Base-by-base conservation (phyloP, 2,888 invertebrate species). In the Tachystola acroxantha region DNA sequence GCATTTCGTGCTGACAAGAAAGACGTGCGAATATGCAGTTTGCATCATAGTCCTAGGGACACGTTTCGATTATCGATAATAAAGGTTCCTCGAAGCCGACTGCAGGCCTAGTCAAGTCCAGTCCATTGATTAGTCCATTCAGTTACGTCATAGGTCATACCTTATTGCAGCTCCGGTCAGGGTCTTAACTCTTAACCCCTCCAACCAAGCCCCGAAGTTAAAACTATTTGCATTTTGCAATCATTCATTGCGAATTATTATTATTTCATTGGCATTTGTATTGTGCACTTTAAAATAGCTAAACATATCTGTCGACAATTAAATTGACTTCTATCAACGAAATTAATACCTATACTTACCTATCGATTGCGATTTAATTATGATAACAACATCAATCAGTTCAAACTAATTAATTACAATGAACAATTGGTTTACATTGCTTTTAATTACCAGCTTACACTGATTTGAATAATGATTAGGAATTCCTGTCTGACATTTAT, bases 1-100 rank as follows among this genome's bases (percentile, higher is more conserved):
- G 42, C 32, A 40, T 47, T 48, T 47, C 39, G 31, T 49, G 61
- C 53, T 54, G 48, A 52, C 49, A 40, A 34, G 51, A 47, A 36
- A 49, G 39, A 61, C 61, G 59, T 61, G 63, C 52, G 46, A 48
- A 56, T 52, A 52, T 47, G 55, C 39, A 43, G 35, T 46, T 46
- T 42, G 42, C 40, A 42, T 40, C 39, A 40, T 34, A 46, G 35
- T 31, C 4, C 13, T 28, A 9, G 22, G 27, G 35, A 32, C 34
- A 43, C 38, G 38, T 38, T 29, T 30, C 14, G 19, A 16, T 4
- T 30, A 10, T 31, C 16, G 24, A 32, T 32, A 32, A 36, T 10
- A 32, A 32, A 25, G 16, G 31, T 14, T n/a, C 9, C n/a, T 24
- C 20, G 11, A 32, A 11, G 7, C 12, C 20, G 20, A n/a, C n/a